Percentiles rank a stretch among this genome's conserved stretches.
Conservation (phyloP, 2,797 vertebrate species). For the Coendou prehensilis region DNA sequence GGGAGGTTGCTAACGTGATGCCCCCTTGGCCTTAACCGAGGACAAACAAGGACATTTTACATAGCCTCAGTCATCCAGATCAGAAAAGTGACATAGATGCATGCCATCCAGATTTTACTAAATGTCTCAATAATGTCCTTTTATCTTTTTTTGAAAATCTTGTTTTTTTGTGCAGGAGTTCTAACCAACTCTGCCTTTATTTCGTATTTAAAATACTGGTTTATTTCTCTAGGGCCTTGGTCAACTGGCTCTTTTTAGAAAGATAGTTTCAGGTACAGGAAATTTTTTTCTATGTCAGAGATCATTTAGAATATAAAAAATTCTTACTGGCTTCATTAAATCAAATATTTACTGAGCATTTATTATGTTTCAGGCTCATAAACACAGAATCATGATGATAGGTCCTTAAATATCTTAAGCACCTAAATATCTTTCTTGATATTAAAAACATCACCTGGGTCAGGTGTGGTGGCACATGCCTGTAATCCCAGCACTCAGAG, state of each 20-base stretch:
- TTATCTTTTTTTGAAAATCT: neutral
- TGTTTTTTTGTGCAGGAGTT: neutral
- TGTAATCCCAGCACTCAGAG: neutral
- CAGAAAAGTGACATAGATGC: neutral
- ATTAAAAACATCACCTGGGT: neutral
- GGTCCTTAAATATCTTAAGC: neutral
- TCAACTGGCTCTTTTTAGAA: neutral
- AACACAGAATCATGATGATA: neutral
- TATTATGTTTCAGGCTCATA: neutral
- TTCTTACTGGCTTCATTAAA: neutral
- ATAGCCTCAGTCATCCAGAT: neutral
- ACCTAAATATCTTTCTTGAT: conserved; percentile 22
- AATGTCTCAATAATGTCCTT: neutral
- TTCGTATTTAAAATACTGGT: conserved; percentile 9
- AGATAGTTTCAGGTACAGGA: neutral
- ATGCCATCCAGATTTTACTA: neutral
- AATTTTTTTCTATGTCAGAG: neutral
- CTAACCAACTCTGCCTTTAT: neutral
- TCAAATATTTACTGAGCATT: neutral
- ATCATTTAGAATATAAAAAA: conserved; percentile 6
- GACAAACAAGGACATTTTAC: neutral
- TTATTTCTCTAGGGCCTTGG: neutral
- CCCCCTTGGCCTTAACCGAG: neutral
- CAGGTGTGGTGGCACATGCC: neutral
- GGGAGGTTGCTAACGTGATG: neutral